These are phyloP conservation scores for Bos javanicus DNA, from an alignment of 2,113 vertebrate species.

Conservation along the genomic window DNA sequence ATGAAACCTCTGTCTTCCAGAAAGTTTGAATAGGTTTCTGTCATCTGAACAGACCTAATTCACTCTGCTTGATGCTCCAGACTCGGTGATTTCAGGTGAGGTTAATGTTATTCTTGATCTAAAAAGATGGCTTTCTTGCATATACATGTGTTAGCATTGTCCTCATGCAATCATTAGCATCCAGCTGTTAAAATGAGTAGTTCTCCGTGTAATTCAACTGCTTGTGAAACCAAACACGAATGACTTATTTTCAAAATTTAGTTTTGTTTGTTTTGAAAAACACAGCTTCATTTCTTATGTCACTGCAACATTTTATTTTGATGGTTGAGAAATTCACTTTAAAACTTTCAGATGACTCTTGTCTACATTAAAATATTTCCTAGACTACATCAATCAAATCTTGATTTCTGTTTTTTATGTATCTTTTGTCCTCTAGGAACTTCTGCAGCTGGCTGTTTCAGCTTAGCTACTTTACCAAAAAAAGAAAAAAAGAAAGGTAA, in stretches of 20 bases:
- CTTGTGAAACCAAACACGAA: slow-evolving; percentile 23
- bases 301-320: slow-evolving; percentile 6
- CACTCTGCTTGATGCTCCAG: neutral
- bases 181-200: slow-evolving; percentile 16
- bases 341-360: neutral
- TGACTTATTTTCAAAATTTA: slow-evolving; percentile 31
- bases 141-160: neutral
- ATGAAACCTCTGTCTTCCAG: neutral
- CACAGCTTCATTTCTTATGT: neutral
- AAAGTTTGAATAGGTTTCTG: neutral
- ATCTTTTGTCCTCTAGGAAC: neutral
- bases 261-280: slow-evolving; percentile 49
- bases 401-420: neutral
- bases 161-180: neutral
- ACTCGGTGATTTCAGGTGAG: slow-evolving; percentile 19
- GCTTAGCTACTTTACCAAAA: neutral
- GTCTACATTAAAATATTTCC: neutral
- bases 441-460: slow-evolving; percentile 20
- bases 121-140: neutral
- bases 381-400: slow-evolving; percentile 2
- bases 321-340: slow-evolving; percentile 26
- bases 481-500: neutral
- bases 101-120: neutral
- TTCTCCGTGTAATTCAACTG: neutral
- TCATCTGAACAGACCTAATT: neutral